Percentiles rank a stretch among this genome's conserved stretches.
phyloP scores from a whole-genome alignment of 2,797 vertebrate species.

The Rhadinocentrus ornatus region DNA sequence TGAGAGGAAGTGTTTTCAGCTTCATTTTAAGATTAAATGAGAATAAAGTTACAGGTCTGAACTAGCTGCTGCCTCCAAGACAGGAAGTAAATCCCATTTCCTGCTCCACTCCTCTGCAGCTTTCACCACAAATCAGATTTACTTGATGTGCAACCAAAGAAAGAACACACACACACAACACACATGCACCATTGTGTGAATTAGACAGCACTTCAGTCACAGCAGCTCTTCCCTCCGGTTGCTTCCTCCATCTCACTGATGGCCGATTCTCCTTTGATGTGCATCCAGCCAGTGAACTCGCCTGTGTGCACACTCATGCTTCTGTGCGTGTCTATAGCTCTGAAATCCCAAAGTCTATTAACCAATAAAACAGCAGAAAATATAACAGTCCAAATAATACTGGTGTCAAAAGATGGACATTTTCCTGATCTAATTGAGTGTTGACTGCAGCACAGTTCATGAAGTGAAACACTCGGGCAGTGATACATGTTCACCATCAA shows the following conservation, averaged over 20 bases:
- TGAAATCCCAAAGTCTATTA: not conserved
- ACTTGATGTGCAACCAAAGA: constrained; percentile 66
- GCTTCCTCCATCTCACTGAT: constrained; percentile 60
- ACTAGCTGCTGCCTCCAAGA: constrained; percentile 25
- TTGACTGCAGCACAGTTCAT: not conserved
- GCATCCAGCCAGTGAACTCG: constrained; percentile 26
- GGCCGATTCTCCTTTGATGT: constrained; percentile 59
- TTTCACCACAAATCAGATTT: constrained; percentile 71
- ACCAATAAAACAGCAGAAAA: not conserved
- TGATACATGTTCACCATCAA: too few species aligned
- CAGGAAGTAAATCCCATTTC: constrained; percentile 69
- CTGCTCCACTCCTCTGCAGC: constrained; percentile 60
- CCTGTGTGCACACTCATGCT: constrained; percentile 11
- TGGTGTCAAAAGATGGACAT: not conserved
- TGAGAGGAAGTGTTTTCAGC: not conserved
- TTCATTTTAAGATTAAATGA: not conserved
- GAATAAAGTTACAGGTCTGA: not conserved
- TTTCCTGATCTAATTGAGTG: not conserved
- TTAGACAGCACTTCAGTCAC: constrained; percentile 72
- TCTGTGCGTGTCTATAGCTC: constrained; percentile 9
- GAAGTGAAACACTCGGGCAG: too few species aligned
- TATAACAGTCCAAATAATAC: not conserved
- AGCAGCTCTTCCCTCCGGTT: constrained; percentile 61
- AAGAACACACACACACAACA: constrained; percentile 25
- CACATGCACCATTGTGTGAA: constrained; percentile 48